These are phyloP conservation scores for Ceriagrion tenellum DNA, from an alignment of 2,888 invertebrate genomes.

Conservation along the genomic window DNA sequence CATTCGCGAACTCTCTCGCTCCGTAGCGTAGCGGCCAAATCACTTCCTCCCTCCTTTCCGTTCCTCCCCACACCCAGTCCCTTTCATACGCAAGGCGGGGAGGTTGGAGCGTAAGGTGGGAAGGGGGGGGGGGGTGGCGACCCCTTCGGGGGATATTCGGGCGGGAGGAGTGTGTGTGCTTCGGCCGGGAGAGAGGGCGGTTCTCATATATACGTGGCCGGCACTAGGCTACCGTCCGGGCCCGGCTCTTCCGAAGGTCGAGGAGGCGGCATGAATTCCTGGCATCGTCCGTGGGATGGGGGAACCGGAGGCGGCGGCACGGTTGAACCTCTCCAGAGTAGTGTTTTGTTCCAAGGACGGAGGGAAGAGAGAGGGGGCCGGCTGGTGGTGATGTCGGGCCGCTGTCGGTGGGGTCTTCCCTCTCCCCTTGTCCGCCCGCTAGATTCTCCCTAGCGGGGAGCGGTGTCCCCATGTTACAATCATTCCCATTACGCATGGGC, in stretches of 20 bases:
- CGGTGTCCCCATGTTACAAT: neutral
- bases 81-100: neutral
- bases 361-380: neutral
- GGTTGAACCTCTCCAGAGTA: constrained; percentile 57
- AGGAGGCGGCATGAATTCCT: constrained; percentile 62
- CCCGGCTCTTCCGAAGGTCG: constrained; percentile 61
- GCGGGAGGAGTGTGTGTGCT: neutral
- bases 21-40: constrained; percentile 57
- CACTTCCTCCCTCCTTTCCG: constrained; percentile 17
- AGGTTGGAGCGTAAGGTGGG: neutral
- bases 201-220: neutral
- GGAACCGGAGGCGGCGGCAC: constrained; percentile 57
- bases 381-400: constrained; percentile 34
- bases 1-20: constrained; percentile 57
- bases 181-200: neutral
- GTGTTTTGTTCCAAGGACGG: constrained; percentile 67
- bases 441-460: neutral
- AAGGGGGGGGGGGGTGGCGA: neutral
- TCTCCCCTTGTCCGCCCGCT: neutral
- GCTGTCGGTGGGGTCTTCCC: constrained; percentile 57
- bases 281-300: constrained; percentile 60
- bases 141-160: neutral
- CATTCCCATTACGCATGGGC: neutral
- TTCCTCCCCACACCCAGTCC: neutral
- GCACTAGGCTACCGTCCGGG: constrained; percentile 25